Percentiles rank a stretch among this genome's conserved stretches.
These are phyloP conservation scores for Cinara cedri DNA, from an alignment of 2,888 invertebrate genomes.

Conservation along the genomic window DNA sequence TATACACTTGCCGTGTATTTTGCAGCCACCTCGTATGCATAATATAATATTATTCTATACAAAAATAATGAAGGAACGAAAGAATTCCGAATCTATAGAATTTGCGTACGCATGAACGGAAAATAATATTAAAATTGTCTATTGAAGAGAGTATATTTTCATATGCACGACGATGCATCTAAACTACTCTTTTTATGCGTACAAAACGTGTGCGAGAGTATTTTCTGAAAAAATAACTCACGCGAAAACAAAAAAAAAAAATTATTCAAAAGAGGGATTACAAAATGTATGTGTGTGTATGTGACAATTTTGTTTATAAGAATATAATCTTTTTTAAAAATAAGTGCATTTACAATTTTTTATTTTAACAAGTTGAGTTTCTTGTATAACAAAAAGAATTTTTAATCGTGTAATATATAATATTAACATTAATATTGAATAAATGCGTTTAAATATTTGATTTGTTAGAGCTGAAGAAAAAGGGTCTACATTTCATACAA, in stretches of 20 bases:
- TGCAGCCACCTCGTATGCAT: not conserved
- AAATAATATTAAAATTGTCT: constrained; percentile 25
- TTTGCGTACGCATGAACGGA: not conserved
- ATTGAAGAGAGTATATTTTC: not conserved
- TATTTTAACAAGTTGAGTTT: too few species aligned
- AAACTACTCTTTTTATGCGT: not conserved
- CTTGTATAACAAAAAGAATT: too few species aligned
- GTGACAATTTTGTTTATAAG: too few species aligned
- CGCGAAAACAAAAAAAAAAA: not conserved
- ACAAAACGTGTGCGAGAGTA: not conserved
- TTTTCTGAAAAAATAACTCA: not conserved
- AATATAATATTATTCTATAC: not conserved
- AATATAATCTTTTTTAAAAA: too few species aligned
- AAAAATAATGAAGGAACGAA: constrained; percentile 6
- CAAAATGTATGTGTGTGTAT: too few species aligned
- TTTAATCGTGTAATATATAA: too few species aligned
- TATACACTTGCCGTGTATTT: not conserved
- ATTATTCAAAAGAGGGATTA: constrained; percentile 12
- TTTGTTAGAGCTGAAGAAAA: too few species aligned
- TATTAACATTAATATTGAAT: too few species aligned
- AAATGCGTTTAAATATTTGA: too few species aligned
- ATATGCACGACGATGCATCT: not conserved
- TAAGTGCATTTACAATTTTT: too few species aligned
- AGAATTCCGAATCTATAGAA: constrained; percentile 25
- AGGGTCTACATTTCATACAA: not conserved